Evolutionary conservation across 2,113 vertebrate species (phyloP).

Genomic region (Leuciscus idus): DNA sequence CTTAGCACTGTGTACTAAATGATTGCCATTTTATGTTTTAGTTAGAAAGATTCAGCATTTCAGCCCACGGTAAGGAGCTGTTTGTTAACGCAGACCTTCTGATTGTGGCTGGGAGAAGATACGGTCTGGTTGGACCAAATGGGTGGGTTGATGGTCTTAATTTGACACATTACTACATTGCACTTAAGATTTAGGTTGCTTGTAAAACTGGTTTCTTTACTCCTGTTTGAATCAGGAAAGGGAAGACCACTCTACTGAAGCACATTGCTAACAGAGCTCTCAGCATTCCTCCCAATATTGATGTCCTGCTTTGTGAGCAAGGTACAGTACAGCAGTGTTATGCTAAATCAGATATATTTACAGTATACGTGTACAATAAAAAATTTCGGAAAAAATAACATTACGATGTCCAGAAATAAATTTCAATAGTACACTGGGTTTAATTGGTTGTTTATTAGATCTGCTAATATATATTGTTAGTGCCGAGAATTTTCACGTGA

Average conservation of each 20-base stretch:
- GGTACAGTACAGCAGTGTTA: conserved; percentile 67
- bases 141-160: conserved; percentile 76
- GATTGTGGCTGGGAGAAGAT: conserved; percentile 88
- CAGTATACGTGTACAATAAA: too few species aligned
- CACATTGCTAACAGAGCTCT: conserved; percentile 90
- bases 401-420: too few species aligned
- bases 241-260: conserved; percentile 91
- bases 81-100: conserved; percentile 91
- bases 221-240: conserved; percentile 78
- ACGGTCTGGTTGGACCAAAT: conserved; percentile 92
- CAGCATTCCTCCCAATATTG: conserved; percentile 92
- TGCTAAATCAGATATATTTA: too few species aligned
- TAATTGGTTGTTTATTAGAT: too few species aligned
- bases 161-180: background rate
- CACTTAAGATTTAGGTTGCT: background rate
- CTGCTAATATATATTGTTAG: too few species aligned
- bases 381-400: too few species aligned
- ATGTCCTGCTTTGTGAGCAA: conserved; percentile 91
- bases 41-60: conserved; percentile 94
- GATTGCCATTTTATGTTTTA: conserved; percentile 51
- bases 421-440: too few species aligned
- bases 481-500: too few species aligned
- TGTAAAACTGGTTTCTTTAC: background rate
- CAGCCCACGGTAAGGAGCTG: conserved; percentile 90
- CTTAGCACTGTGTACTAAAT: background rate